Base-by-base conservation (phyloP, 2,113 vertebrate genomes). In the Brachypteracias leptosomus region DNA sequence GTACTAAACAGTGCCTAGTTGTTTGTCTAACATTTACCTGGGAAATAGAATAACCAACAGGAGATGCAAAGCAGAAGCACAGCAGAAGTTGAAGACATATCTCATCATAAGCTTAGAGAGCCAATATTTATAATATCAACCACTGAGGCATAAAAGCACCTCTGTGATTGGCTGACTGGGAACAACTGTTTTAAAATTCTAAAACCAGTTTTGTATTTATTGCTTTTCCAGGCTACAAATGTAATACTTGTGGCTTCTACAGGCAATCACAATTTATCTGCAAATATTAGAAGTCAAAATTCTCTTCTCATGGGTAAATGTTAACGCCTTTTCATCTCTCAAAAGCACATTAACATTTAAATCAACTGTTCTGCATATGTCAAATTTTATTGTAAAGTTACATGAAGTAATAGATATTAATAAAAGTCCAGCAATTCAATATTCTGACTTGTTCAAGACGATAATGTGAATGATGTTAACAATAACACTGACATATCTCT, bases 341-440 rank as follows among this genome's bases (percentile, higher is more conserved):
- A 80, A 51, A 90, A 70, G 51, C 14, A 18, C n/a, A 92, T 74
- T 80, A 93, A 77, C 54, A 70, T 86, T 83, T 77, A 86, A 89
- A 88, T 78, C 65, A 88, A 71, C 20, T 58, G 29, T 70, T 92
- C 54, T 40, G 40, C 71, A 49, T 49, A 72, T 2, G 16, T 68
- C n/a, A 76, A n/a, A 70, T 72, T 40, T 73, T 63, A 89, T 11
- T 89, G 70, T 42, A 49, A 93, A 93, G 66, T 75, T 72, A 57
- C 19, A 73, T 20, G 31, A 91, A 75, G 71, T 29, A 89, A 94
- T 11, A 87, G 26, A 88, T 73, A 82, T 8, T 65, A 76, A 82
- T 78, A 86, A 75, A 86, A 95, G 42, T 51, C 46, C 40, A 68
- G 24, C 54, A 72, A 66, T 76, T 82, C 42, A 62, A 6, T 58